Base-by-base conservation (phyloP, 1,140 invertebrate genomes). In the Drosophila busckii region DNA sequence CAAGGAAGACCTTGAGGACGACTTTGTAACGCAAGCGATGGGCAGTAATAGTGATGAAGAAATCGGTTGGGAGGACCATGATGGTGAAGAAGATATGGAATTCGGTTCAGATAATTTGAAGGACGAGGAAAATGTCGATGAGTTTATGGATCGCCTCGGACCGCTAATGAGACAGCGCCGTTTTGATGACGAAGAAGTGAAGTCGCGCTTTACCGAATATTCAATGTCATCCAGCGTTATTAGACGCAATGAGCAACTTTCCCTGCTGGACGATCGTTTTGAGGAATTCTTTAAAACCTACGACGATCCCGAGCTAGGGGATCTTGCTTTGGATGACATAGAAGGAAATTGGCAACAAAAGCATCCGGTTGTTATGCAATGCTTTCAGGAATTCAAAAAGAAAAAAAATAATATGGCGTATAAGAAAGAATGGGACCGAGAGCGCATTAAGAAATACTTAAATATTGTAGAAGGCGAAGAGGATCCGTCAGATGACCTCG, bases 141-240 rank as follows among this genome's bases (percentile, higher is more conserved):
- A 90, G 55, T 9, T 87, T 0, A 89, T 89, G 60, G 88, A 91
- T 70, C 86, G 90, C 61, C 88, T 91, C 76, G 89, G 85, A 88
- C 52, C 84, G 59, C 61, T 93, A 88, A 84, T 89, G 89, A 42
- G 85, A 62, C 84, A 90, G 89, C 52, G 84, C 64, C 25, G 84
- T 2, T 91, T 91, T 46, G 90, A 89, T 25, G 91, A 93, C 46
- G 93, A 94, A 73, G 94, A 97, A 86, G 94, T 93, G 0, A 96
- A 94, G 86, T 95, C 96, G 0, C 88, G 93, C 9, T 98, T 98
- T 87, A 98, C 97, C 0, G 93, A 96, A 71, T 98, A 98, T 88
- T 98, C 97, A 0, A 95, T 98, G 92, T 94, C 94, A 0, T 97
- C 95, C 31, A 97, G 96, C 70, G 93, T 97, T 0, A 95, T 98